Evolutionary conservation across 2,888 invertebrate genomes (phyloP), one percentile per base, ranked within the genome.

Genomic region (Ethmia dodecea): DNA sequence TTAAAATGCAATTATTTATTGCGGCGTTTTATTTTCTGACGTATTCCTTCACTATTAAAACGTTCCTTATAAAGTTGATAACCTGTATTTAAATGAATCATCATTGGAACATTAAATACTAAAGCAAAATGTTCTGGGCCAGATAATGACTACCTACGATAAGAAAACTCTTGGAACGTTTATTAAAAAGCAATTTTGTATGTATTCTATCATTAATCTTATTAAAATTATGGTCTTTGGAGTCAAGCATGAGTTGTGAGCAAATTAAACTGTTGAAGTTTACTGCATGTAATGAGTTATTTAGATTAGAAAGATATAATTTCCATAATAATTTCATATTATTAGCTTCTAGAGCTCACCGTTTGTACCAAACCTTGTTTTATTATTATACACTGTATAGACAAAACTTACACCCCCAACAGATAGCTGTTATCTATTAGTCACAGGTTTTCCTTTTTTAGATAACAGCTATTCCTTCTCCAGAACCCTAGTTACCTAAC

Each of bases 1-100:
- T 75, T 75, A 74, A 74, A 77, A 64, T 51, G 57, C 59, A 55
- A 64, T 71, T 71, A 75, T 74, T 73, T 73, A 75, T 74, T 48
- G 48, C 49, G 39, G 43, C 37, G 45, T 47, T 43, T 37, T 44
- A 38, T 58, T 38, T 34, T 47, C 55, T 53, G 56, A 53, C 53
- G 46, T 47, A 16, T 32, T 29, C 26, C 35, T 11, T 33, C 13
- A 20, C 28, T 12, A 13, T 22, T 20, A 10, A 36, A 27, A 28
- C 5, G 27, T 20, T 16, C 13, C 10, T 16, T 28, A 26, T n/a
- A 22, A 22, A n/a, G 22, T 26, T 32, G 5, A 31, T 31, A 24
- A 20, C 13, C 5, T n/a, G 24, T 28, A 14, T 28, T 13, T 28
- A 15, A 28, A 28, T 28, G 14, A 28, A 30, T 20, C 18, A 18